These are phyloP conservation scores for Gobius niger DNA, from an alignment of 2,113 vertebrate species.

Conservation along the genomic window DNA sequence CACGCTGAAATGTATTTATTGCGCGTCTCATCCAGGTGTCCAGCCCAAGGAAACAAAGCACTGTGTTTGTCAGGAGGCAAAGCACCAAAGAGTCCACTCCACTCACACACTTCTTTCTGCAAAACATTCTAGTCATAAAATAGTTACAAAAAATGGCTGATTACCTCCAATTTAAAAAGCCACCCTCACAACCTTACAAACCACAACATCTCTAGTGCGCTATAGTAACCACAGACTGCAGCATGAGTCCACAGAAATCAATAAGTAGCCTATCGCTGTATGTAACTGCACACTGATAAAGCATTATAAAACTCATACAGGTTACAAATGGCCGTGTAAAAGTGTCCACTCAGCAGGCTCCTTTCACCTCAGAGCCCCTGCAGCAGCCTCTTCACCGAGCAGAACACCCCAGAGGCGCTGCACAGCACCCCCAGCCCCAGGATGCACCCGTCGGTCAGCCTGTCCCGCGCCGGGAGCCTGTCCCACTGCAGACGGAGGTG, in stretches of 20 bases:
- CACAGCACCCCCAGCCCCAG: constrained; percentile 78
- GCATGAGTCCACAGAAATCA: not conserved
- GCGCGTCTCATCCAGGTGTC: too few relatives aligned
- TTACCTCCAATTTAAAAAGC: too few relatives aligned
- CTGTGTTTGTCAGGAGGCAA: too few relatives aligned
- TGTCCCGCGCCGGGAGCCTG: constrained; percentile 63
- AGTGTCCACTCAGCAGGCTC: not conserved
- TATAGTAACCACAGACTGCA: not conserved
- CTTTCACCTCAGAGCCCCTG: constrained; percentile 43
- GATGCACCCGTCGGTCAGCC: constrained; percentile 71
- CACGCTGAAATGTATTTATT: too few relatives aligned
- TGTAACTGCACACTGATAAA: not conserved
- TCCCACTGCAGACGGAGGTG: constrained; percentile 80
- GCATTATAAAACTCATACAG: not conserved
- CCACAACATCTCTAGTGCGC: not conserved
- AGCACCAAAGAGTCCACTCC: too few relatives aligned
- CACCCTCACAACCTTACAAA: too few relatives aligned
- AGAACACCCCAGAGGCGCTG: constrained; percentile 76
- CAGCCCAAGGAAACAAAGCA: too few relatives aligned
- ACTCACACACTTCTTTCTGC: too few relatives aligned
- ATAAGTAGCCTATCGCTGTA: not conserved
- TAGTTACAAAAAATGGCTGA: too few relatives aligned
- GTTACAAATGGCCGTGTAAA: not conserved
- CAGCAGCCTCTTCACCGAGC: constrained; percentile 75
- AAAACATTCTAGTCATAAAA: too few relatives aligned